phyloP scores from a whole-genome alignment of 2,888 invertebrate genomes.

The Noctua pronuba region DNA sequence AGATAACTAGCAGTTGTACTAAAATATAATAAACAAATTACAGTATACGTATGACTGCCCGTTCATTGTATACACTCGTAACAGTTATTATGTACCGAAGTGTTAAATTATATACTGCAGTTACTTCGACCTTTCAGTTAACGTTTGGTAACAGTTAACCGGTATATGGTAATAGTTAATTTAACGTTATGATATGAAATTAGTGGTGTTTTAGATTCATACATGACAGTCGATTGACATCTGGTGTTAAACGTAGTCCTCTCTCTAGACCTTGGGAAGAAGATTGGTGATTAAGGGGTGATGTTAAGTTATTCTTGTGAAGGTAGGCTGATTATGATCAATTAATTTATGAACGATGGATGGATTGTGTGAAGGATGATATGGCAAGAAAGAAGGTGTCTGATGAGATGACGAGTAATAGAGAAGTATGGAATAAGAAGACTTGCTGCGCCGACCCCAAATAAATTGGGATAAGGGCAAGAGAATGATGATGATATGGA shows the following conservation, averaged over 20 bases:
- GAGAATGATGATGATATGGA: neutral
- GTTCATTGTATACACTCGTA: conserved; percentile 21
- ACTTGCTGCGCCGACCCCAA: too few relatives aligned
- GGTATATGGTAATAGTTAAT: conserved; percentile 38
- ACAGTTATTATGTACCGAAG: conserved; percentile 45
- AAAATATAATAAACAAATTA: conserved; percentile 61
- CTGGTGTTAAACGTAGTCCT: neutral
- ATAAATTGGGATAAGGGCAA: too few relatives aligned
- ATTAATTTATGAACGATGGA: neutral
- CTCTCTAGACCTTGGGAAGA: neutral
- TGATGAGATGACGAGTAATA: too few relatives aligned
- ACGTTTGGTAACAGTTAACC: conserved; percentile 49
- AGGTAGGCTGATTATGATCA: neutral
- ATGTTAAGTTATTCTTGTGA: neutral
- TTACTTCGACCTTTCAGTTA: conserved; percentile 51
- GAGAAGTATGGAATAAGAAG: too few relatives aligned
- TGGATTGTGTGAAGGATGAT: neutral
- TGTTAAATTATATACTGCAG: conserved; percentile 60
- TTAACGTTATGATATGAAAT: conserved; percentile 28
- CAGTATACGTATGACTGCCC: conserved; percentile 21
- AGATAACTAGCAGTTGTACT: conserved; percentile 44
- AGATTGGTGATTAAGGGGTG: neutral
- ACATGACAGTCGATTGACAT: neutral
- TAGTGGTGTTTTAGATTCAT: conserved; percentile 8
- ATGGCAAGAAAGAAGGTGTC: too few relatives aligned